Evolutionary conservation across 2,888 invertebrate species (phyloP).

Genomic region (Protula sp.): DNA sequence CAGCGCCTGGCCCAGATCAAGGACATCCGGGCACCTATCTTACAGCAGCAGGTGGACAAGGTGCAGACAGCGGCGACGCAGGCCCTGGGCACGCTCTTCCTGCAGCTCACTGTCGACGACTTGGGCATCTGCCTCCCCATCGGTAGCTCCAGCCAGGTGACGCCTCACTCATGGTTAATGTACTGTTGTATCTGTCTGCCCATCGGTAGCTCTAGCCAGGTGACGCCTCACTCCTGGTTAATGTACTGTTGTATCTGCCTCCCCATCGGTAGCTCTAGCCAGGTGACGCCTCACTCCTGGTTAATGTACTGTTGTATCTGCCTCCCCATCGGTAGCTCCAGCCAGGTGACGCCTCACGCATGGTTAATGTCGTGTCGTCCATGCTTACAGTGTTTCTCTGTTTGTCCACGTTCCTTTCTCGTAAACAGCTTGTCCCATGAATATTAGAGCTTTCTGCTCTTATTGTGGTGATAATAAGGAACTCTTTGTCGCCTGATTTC

Average conservation of each 20-base stretch:
- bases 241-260: constrained; percentile 95
- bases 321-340: background rate
- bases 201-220: background rate
- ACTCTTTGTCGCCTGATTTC: too few species aligned
- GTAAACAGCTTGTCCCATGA: too few species aligned
- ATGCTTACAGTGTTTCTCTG: too few species aligned
- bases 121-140: constrained; percentile 93
- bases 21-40: constrained; percentile 62
- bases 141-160: constrained; percentile 41
- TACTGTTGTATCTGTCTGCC: background rate
- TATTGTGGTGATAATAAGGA: too few species aligned
- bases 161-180: background rate
- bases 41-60: constrained; percentile 4
- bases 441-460: too few species aligned
- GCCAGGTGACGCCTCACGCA: background rate
- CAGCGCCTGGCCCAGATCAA: constrained; percentile 86
- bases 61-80: background rate
- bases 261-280: constrained; percentile 61
- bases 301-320: background rate
- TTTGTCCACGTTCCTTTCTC: too few species aligned
- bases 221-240: background rate
- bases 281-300: constrained; percentile 3
- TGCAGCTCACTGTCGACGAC: constrained; percentile 91
- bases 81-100: constrained; percentile 75
- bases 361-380: constrained; percentile 78